phyloP scores from a whole-genome alignment of 2,888 invertebrate genomes.

The Himalopsyche anomala region DNA sequence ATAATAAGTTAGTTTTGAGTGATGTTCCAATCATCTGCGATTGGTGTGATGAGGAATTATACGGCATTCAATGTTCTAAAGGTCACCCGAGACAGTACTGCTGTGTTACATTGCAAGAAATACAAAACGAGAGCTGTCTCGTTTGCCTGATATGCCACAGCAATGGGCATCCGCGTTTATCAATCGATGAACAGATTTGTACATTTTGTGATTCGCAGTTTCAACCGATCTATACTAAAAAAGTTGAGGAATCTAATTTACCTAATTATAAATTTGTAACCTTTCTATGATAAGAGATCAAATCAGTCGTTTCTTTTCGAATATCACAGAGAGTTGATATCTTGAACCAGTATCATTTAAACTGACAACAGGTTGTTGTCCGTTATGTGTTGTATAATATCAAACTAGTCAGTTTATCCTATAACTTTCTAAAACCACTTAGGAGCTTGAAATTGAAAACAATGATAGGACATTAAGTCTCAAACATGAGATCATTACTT shows the following conservation, averaged over 20 bases:
- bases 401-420: too few species aligned
- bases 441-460: too few species aligned
- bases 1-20: slow-evolving; percentile 1
- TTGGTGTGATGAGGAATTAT: slow-evolving; percentile 58
- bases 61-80: slow-evolving; percentile 39
- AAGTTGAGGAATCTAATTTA: not conserved
- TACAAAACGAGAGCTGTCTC: slow-evolving; percentile 27
- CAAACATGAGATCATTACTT: too few species aligned
- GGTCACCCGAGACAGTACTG: slow-evolving; percentile 59
- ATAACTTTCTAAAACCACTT: too few species aligned
- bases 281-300: not conserved
- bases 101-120: slow-evolving; percentile 52
- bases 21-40: slow-evolving; percentile 48
- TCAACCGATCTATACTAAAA: not conserved
- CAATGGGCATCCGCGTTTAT: slow-evolving; percentile 41
- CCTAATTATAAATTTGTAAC: not conserved
- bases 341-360: too few species aligned
- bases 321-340: too few species aligned
- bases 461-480: too few species aligned
- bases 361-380: too few species aligned
- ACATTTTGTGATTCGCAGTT: slow-evolving; percentile 56
- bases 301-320: too few species aligned
- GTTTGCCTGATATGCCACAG: slow-evolving; percentile 48
- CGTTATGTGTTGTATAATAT: too few species aligned
- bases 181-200: slow-evolving; percentile 43